Base-by-base conservation (phyloP, 2,888 invertebrate genomes). In the Hydropsyche betteni region DNA sequence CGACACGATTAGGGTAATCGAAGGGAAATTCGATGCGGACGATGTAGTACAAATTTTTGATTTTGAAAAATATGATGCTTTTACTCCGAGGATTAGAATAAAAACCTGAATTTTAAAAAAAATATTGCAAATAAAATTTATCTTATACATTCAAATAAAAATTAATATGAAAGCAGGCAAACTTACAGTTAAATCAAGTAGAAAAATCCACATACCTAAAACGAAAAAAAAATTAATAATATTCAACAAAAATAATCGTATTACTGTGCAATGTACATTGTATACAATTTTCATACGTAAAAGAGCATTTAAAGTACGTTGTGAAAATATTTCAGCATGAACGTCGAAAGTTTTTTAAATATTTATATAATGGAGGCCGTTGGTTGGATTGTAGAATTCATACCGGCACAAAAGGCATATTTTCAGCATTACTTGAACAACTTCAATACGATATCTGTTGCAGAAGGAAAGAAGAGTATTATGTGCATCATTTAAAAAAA, bases 331-430 rank as follows among this genome's bases (percentile, higher is more conserved):
- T 36, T 33, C 64, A 64, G n/a, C 64, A 64, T 64, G 24, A 12
- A 64, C 64, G 64, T 64, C 64, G 34, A 64, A 64, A 64, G 36
- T 64, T 64, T 64, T 44, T 64, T 64, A 64, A 64, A 64, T 64
- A 64, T 64, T 64, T 34, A 36, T 64, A 64, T 64, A 64, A 64
- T 64, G 64, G 64, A 64, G 34, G 64, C 34, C 64, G 64, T 44
- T 36, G 64, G 64, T 8, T 64, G 64, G 36, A 64, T 64, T 36
- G 64, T 33, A 64, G 36, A 36, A 36, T 36, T 36, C 64, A 36
- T 36, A n/a, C 12, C 10, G 36, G 64, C 64, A 64, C 64, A 64
- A 64, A 64, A 64, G 64, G 34, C 64, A 34, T 64, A 64, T 64
- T 64, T 64, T 64, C 34, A 64, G 36, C 64, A 64, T 64, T 64